Conservation (phyloP, 2,113 vertebrate genomes). For the Lepus europaeus region DNA sequence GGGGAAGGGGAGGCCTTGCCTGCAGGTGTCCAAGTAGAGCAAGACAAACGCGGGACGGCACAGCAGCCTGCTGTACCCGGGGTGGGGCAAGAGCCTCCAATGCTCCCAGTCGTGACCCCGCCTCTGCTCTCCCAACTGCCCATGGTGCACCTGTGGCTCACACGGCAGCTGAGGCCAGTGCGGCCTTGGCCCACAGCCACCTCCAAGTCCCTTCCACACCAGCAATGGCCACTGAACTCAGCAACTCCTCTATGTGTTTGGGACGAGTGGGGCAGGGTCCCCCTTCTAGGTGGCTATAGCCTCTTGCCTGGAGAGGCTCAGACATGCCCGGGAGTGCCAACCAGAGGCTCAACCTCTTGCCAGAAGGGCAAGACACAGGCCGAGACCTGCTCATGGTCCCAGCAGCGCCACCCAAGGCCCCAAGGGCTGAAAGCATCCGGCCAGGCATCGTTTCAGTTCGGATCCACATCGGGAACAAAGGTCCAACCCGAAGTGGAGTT, state of each 20-base stretch:
- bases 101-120: not conserved
- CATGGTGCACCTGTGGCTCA: no score
- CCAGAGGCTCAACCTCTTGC: not conserved
- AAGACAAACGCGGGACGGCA: not conserved
- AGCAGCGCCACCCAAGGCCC: not conserved
- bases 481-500: not conserved
- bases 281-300: not conserved
- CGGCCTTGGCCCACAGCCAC: not conserved
- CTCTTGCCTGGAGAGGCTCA: not conserved
- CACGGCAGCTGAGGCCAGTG: not conserved
- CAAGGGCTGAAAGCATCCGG: not conserved
- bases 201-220: not conserved
- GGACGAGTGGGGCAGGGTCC: not conserved
- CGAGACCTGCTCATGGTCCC: not conserved
- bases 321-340: not conserved
- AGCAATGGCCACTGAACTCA: not conserved
- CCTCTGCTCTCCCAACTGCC: not conserved
- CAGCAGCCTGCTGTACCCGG: not conserved
- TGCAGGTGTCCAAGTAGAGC: fast-evolving
- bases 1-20: not conserved
- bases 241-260: not conserved
- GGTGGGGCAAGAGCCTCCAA: not conserved
- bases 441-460: not conserved
- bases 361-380: not conserved
- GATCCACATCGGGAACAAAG: not conserved